phyloP scores from a whole-genome alignment of 2,888 invertebrate genomes.

The Toxonevra muliebris region DNA sequence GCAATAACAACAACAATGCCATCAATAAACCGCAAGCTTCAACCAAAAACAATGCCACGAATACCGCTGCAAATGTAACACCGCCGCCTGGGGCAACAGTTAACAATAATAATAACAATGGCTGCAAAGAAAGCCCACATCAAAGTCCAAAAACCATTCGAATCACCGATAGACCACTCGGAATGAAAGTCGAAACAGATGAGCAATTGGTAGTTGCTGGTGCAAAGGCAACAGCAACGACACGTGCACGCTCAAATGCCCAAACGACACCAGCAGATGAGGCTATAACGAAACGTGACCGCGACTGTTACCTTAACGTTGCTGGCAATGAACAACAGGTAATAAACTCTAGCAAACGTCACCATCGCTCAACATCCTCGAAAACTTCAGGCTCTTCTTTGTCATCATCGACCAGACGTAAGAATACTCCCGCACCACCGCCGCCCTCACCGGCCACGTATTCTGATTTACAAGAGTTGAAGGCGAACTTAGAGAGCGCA shows the following conservation, averaged over 20 bases:
- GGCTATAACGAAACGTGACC: conserved; percentile 16
- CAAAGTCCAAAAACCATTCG: conserved; percentile 42
- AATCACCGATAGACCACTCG: conserved; percentile 33
- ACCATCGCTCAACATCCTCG: conserved; percentile 27
- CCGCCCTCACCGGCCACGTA: conserved; percentile 58
- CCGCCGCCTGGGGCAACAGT: background rate
- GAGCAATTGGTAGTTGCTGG: background rate
- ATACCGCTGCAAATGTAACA: background rate
- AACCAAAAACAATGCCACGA: conserved; percentile 6
- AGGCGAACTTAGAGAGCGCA: conserved; percentile 53
- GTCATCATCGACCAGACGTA: conserved; percentile 39
- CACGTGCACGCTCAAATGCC: background rate
- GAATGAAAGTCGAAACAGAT: background rate
- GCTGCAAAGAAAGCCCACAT: conserved; percentile 37
- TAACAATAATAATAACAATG: conserved; percentile 8
- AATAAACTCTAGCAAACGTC: conserved; percentile 22
- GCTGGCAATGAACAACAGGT: conserved; percentile 7
- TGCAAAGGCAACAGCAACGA: conserved; percentile 18
- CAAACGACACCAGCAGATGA: background rate
- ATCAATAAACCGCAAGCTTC: conserved; percentile 5
- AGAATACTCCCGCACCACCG: conserved; percentile 56
- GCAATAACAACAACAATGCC: conserved; percentile 19
- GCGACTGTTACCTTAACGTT: conserved; percentile 22
- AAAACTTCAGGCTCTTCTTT: conserved; percentile 24
- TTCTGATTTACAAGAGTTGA: conserved; percentile 56